These are phyloP conservation scores for Mystacides longicornis DNA, from an alignment of 2,888 invertebrate species.

Conservation along the genomic window DNA sequence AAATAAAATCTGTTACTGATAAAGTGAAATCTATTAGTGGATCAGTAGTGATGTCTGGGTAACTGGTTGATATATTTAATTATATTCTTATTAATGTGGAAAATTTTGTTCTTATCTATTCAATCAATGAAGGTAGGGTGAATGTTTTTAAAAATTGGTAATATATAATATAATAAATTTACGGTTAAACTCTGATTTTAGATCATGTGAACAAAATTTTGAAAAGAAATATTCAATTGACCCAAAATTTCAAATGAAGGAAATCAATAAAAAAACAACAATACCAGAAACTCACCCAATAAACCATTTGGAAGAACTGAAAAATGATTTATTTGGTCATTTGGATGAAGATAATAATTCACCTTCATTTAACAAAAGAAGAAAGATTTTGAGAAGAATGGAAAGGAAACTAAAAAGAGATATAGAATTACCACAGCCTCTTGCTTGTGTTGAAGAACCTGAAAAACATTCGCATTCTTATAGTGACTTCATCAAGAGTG, in stretches of 20 bases:
- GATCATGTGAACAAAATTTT: no score
- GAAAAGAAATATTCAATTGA: constrained; percentile 16
- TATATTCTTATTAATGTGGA: no score
- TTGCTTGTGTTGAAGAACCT: no score
- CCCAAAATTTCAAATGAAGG: constrained; percentile 13
- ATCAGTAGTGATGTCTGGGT: no score
- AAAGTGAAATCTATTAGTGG: background rate
- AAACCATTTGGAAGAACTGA: constrained; percentile 45
- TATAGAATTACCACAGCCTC: constrained; percentile 15
- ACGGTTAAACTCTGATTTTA: no score
- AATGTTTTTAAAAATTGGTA: no score
- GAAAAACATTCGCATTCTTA: constrained; percentile 21
- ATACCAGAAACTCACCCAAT: constrained; percentile 45
- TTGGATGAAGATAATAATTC: constrained; percentile 34
- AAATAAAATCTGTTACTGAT: constrained; percentile 9
- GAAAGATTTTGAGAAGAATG: constrained; percentile 43
- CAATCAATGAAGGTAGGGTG: no score
- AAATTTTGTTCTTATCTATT: no score
- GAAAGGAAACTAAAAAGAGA: constrained; percentile 34
- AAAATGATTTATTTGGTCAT: constrained; percentile 43
- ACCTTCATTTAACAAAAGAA: constrained; percentile 39
- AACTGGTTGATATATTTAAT: no score
- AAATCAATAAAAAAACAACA: background rate
- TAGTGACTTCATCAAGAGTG: constrained; percentile 18
- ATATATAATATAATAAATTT: no score